Conservation (phyloP, 1,140 invertebrate genomes). For the Vollenhovia emeryi region DNA sequence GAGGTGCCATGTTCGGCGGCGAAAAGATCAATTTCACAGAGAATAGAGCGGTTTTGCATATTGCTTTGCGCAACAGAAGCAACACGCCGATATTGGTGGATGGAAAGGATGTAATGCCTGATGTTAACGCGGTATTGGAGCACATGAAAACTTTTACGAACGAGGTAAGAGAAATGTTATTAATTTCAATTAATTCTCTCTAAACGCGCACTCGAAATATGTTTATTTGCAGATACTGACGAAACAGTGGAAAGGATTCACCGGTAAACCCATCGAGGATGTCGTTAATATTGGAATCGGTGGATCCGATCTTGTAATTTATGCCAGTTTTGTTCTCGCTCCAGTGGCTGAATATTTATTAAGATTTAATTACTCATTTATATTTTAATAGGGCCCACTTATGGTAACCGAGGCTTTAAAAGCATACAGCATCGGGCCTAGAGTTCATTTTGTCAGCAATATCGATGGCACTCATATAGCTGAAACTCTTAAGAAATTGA, state of each 20-base stretch:
- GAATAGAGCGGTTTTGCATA: constrained; percentile 97
- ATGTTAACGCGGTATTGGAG: constrained; percentile 95
- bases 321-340: neutral
- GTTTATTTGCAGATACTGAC: constrained; percentile 86
- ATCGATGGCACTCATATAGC: constrained; percentile 99
- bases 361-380: constrained; percentile 50
- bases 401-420: constrained; percentile 99
- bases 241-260: constrained; percentile 94
- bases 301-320: constrained; percentile 96
- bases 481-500: constrained; percentile 95
- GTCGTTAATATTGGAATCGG: constrained; percentile 99
- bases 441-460: constrained; percentile 99
- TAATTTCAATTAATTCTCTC: constrained; percentile 75
- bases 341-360: neutral
- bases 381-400: constrained; percentile 91
- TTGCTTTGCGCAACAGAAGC: constrained; percentile 95
- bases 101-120: constrained; percentile 97
- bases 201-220: neutral
- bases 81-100: constrained; percentile 93
- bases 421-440: constrained; percentile 94
- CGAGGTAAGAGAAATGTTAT: constrained; percentile 90
- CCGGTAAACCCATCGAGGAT: constrained; percentile 98
- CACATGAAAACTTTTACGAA: constrained; percentile 98
- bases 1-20: constrained; percentile 97
- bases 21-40: constrained; percentile 99